Conservation (phyloP, 2,888 invertebrate genomes). For the Nemapogon koenigi region DNA sequence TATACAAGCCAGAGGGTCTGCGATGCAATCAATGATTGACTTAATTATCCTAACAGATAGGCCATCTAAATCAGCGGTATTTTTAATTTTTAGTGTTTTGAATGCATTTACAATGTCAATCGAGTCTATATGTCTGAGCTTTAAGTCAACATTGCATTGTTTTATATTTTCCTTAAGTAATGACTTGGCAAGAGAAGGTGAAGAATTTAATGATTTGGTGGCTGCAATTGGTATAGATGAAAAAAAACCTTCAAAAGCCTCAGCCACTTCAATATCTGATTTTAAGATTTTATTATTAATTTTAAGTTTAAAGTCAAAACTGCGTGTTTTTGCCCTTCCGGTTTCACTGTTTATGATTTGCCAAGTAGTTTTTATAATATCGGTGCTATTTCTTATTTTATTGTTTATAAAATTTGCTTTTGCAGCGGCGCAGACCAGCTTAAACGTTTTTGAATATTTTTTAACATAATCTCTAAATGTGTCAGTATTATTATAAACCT, state of each 20-base stretch:
- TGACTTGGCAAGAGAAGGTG: too few species aligned
- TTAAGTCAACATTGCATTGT: too few species aligned
- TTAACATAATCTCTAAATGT: too few species aligned
- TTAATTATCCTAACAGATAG: not conserved
- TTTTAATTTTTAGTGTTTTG: not conserved
- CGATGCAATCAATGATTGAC: not conserved
- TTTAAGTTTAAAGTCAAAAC: not conserved
- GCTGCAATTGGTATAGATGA: not conserved
- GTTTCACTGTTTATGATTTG: too few species aligned
- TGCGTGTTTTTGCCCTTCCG: not conserved
- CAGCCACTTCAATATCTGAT: not conserved
- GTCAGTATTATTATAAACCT: too few species aligned
- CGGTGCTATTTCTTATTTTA: not conserved
- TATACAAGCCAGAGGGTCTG: conserved; percentile 8
- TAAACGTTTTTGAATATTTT: not conserved
- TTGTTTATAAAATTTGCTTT: not conserved
- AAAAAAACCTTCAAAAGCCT: not conserved
- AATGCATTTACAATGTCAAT: too few species aligned
- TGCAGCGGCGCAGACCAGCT: not conserved
- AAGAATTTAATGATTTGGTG: not conserved
- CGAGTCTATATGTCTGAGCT: too few species aligned
- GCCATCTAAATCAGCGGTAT: not conserved
- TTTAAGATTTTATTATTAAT: not conserved
- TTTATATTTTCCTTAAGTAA: too few species aligned
- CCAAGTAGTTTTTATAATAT: too few species aligned